Evolutionary conservation across 2,113 vertebrate genomes (phyloP).

Genomic region (Cololabis saira): DNA sequence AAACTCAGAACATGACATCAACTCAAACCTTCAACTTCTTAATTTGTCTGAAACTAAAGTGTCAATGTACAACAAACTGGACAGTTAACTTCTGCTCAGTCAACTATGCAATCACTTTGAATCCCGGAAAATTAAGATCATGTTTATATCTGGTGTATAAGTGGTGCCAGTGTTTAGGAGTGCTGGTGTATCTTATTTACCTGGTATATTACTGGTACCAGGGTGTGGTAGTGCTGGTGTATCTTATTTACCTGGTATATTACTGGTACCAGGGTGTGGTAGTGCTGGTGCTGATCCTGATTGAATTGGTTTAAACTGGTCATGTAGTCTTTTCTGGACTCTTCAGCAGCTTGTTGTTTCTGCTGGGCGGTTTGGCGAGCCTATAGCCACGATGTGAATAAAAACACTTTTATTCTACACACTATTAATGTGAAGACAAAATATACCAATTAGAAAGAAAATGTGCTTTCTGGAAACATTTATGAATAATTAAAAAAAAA

Average conservation of each 20-base stretch:
- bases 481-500: not conserved
- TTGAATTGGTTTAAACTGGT: slow-evolving; percentile 93
- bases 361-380: slow-evolving; percentile 91
- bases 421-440: too few species aligned
- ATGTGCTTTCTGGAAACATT: too few species aligned
- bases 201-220: slow-evolving; percentile 94
- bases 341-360: slow-evolving; percentile 92
- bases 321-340: slow-evolving; percentile 92
- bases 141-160: too few species aligned
- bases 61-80: too few species aligned
- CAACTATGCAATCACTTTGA: too few species aligned
- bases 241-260: slow-evolving; percentile 88
- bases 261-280: slow-evolving; percentile 90
- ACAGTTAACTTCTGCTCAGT: too few species aligned
- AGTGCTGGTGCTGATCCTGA: slow-evolving; percentile 92
- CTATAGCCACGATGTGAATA: slow-evolving; percentile 65
- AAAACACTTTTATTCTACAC: too few species aligned
- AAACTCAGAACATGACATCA: too few species aligned
- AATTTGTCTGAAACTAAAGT: too few species aligned
- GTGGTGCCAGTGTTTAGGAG: slow-evolving; percentile 63
- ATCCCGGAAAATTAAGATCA: too few species aligned
- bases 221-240: slow-evolving; percentile 78
- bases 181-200: slow-evolving; percentile 59
- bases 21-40: too few species aligned
- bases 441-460: too few species aligned